Conservation (phyloP, 2,113 vertebrate genomes). For the Lepus timidus region DNA sequence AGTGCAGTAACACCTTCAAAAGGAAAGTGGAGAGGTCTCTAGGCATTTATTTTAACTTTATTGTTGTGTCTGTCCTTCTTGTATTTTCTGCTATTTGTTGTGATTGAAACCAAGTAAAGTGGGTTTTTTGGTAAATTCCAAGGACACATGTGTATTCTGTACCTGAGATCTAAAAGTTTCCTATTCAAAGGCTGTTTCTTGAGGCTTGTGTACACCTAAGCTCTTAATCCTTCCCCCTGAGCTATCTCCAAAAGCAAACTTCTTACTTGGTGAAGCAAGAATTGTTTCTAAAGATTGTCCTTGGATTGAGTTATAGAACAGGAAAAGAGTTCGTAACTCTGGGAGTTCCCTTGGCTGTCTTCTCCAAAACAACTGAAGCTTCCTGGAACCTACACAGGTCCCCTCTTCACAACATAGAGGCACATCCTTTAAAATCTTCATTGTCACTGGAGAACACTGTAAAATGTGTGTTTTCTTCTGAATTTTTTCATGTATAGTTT, state of each 20-base stretch:
- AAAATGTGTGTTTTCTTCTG: slow-evolving; percentile 20
- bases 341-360: slow-evolving; percentile 63
- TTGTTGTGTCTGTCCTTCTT: slow-evolving; percentile 57
- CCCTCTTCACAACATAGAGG: slow-evolving; percentile 35
- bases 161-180: slow-evolving; percentile 57
- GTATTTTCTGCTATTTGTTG: slow-evolving; percentile 64
- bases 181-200: slow-evolving; percentile 69
- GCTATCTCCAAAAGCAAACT: slow-evolving; percentile 79
- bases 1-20: slow-evolving; percentile 52
- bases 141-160: slow-evolving; percentile 78
- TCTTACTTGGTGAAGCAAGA: slow-evolving; percentile 77
- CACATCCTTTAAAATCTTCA: slow-evolving; percentile 52
- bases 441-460: slow-evolving; percentile 42
- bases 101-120: slow-evolving; percentile 53
- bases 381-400: slow-evolving; percentile 50
- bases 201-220: slow-evolving; percentile 81
- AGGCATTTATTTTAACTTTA: slow-evolving; percentile 61
- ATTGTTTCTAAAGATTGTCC: slow-evolving; percentile 82
- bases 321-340: slow-evolving; percentile 78
- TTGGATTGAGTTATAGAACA: slow-evolving; percentile 79
- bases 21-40: slow-evolving; percentile 48
- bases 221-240: slow-evolving; percentile 84
- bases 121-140: slow-evolving; percentile 68
- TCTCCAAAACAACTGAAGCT: slow-evolving; percentile 55
- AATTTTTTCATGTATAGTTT: slow-evolving; percentile 59